phyloP scores from a whole-genome alignment of 2,888 invertebrate species.

The Pediacus dermestoides region DNA sequence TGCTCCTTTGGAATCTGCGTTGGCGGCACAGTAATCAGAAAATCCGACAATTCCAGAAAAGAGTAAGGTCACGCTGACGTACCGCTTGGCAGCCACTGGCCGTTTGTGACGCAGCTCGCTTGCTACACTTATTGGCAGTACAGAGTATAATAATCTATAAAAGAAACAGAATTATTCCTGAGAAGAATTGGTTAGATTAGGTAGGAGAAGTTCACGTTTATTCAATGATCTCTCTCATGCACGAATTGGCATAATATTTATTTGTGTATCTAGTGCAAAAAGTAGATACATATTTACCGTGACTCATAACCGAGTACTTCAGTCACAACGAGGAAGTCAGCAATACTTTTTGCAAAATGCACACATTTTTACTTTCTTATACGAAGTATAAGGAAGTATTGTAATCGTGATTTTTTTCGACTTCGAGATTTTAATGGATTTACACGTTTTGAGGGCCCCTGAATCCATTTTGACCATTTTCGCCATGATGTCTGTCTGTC shows the following conservation, averaged over 20 bases:
- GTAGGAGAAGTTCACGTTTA: neutral
- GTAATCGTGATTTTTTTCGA: too few relatives aligned
- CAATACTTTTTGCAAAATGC: too few relatives aligned
- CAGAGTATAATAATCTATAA: conserved; percentile 84
- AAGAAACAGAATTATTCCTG: neutral
- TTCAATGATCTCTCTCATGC: conserved; percentile 5
- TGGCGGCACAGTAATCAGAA: conserved; percentile 81
- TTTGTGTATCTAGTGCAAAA: conserved; percentile 5
- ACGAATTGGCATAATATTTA: neutral
- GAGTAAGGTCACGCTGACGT: conserved; percentile 86
- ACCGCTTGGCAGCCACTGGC: conserved; percentile 84
- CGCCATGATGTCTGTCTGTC: too few relatives aligned
- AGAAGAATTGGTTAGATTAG: too few relatives aligned
- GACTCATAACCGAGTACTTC: too few relatives aligned
- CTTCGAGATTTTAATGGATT: too few relatives aligned
- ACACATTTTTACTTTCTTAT: too few relatives aligned
- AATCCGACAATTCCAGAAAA: conserved; percentile 95
- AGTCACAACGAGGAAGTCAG: too few relatives aligned
- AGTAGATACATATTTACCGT: neutral
- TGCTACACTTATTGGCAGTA: conserved; percentile 91
- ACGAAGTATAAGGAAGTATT: too few relatives aligned
- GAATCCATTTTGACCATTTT: too few relatives aligned
- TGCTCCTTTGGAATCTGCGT: conserved; percentile 88
- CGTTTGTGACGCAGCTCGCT: conserved; percentile 88
- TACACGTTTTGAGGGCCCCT: too few relatives aligned